Percentiles rank a stretch among this genome's conserved stretches.
Conservation (phyloP, 1,140 invertebrate genomes). For the Drosophila subpulchrella region DNA sequence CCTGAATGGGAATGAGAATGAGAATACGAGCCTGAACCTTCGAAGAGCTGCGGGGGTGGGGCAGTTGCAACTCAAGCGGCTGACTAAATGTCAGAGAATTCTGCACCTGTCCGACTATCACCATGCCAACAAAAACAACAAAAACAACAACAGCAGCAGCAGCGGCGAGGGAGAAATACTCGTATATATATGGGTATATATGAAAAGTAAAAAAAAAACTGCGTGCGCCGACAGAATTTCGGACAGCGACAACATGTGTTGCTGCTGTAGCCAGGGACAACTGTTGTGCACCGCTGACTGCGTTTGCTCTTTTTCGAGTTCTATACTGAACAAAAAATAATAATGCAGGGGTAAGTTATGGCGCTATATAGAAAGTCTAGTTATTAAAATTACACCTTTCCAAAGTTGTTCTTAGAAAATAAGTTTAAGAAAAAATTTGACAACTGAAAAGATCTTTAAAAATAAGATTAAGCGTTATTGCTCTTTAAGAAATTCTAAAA, state of each 20-base stretch:
- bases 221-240: conserved; percentile 57
- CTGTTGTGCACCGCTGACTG: conserved; percentile 60
- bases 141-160: conserved; percentile 28
- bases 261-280: conserved; percentile 54
- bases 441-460: no score
- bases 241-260: conserved; percentile 72
- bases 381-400: background rate
- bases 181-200: conserved; percentile 1
- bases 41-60: conserved; percentile 9
- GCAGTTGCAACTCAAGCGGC: conserved; percentile 61
- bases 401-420: background rate
- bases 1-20: conserved; percentile 1
- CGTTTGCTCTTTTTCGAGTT: conserved; percentile 5
- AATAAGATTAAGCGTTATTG: background rate
- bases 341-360: no score
- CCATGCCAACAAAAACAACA: conserved; percentile 73
- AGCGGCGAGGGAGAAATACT: conserved; percentile 21
- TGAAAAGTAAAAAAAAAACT: conserved; percentile 39
- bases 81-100: conserved; percentile 74
- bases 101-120: conserved; percentile 81
- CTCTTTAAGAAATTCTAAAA: background rate
- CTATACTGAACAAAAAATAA: background rate
- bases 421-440: no score
- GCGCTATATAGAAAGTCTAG: background rate
- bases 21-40: background rate